These are phyloP conservation scores for Cryptoblepharus egeriae DNA, from an alignment of 2,797 vertebrate species.

Conservation along the genomic window DNA sequence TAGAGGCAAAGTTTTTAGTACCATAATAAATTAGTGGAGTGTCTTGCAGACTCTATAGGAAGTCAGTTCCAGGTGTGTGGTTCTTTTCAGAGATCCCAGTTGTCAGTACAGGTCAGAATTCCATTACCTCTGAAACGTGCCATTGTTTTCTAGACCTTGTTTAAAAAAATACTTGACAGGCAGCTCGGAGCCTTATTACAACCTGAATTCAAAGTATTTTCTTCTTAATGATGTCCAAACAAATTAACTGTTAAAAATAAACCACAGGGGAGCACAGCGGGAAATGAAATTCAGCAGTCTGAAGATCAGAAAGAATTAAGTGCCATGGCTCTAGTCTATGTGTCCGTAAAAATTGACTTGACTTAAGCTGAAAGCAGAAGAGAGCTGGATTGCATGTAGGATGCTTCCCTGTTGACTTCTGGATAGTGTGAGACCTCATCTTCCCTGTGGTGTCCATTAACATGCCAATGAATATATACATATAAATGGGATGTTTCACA, in stretches of 20 bases:
- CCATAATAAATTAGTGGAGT: background rate
- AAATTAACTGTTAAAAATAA: conserved; percentile 71
- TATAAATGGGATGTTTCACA: conserved; percentile 62
- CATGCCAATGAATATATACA: conserved; percentile 68
- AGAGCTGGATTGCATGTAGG: conserved; percentile 47
- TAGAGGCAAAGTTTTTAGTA: background rate
- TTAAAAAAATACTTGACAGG: conserved; percentile 1
- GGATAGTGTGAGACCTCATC: conserved; percentile 41
- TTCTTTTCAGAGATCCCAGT: background rate
- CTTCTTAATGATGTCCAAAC: conserved; percentile 69
- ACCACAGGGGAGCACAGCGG: conserved; percentile 50
- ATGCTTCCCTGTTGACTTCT: conserved; percentile 52
- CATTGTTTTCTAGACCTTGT: background rate
- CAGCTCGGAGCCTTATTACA: conserved; percentile 28
- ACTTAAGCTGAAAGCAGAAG: conserved; percentile 69
- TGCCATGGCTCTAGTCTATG: conserved; percentile 44
- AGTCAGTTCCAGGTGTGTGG: background rate
- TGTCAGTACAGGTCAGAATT: background rate
- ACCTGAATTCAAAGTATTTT: conserved; percentile 42
- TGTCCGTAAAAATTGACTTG: conserved; percentile 70
- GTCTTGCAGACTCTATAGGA: background rate
- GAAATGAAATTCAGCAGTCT: conserved; percentile 55
- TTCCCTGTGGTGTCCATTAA: conserved; percentile 61
- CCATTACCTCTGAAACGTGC: background rate
- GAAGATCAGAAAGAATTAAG: conserved; percentile 73